Evolutionary conservation across 2,113 vertebrate genomes (phyloP).

Genomic region (Phasianus colchicus): DNA sequence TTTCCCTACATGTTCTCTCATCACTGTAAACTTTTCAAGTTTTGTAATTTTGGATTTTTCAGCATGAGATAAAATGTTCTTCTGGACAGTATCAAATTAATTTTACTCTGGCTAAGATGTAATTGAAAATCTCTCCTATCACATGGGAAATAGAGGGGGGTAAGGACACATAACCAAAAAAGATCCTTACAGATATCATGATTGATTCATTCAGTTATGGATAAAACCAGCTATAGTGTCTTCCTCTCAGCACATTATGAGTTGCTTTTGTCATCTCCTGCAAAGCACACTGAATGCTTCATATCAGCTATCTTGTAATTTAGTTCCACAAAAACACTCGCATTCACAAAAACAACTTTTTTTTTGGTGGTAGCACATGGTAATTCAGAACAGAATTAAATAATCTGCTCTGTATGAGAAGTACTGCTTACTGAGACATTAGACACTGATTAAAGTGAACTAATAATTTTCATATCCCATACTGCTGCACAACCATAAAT

Average conservation of each 20-base stretch:
- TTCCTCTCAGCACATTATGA: neutral
- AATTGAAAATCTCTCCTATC: neutral
- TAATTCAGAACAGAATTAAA: neutral
- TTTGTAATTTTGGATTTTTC: neutral
- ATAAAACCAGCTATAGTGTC: neutral
- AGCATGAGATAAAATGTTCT: neutral
- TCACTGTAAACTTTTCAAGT: neutral
- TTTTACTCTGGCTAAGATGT: neutral
- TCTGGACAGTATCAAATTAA: neutral
- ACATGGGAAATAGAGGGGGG: neutral
- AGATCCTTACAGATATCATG: rapidly evolving
- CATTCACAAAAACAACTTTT: neutral
- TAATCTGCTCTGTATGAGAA: neutral
- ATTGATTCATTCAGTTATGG: neutral
- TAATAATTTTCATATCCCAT: neutral
- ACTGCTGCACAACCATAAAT: neutral
- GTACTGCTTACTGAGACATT: neutral
- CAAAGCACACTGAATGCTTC: neutral
- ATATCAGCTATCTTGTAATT: neutral
- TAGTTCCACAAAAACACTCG: neutral
- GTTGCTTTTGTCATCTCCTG: neutral
- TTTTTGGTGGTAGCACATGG: neutral
- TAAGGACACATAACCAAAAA: neutral
- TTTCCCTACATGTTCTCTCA: rapidly evolving
- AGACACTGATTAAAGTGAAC: neutral